phyloP scores from a whole-genome alignment of 2,113 vertebrate species.

The Melanerpes aurifrons region DNA sequence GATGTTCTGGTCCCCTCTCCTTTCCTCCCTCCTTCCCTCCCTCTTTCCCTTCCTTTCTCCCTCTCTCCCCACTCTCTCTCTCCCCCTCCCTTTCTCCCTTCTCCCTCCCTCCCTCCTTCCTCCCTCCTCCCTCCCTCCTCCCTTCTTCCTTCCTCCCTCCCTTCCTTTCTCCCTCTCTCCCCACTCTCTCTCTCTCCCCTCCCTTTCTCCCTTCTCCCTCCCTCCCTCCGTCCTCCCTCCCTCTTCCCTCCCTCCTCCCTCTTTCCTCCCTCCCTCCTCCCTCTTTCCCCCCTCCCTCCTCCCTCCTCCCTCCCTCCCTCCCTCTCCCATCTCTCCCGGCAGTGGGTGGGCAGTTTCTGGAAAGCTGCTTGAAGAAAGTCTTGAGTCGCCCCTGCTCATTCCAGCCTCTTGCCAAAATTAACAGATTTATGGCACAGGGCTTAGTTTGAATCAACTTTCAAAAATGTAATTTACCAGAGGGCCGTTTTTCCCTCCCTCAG shows the following conservation, averaged over 20 bases:
- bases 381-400: constrained; percentile 43
- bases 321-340: neutral
- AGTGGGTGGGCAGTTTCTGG: constrained; percentile 41
- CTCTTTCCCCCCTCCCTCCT: too few relatives aligned
- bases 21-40: neutral
- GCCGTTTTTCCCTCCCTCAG: constrained; percentile 58
- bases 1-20: neutral
- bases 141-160: too few relatives aligned
- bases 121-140: neutral
- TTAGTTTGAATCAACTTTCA: constrained; percentile 68
- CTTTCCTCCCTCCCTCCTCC: too few relatives aligned
- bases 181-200: too few relatives aligned
- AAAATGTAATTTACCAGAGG: constrained; percentile 65
- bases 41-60: too few relatives aligned
- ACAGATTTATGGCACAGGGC: constrained; percentile 72
- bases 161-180: too few relatives aligned
- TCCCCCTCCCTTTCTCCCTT: neutral
- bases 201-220: neutral
- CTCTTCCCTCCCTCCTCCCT: neutral
- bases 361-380: constrained; percentile 37
- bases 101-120: too few relatives aligned
- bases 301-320: neutral
- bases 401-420: constrained; percentile 70
- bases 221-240: neutral
- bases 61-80: neutral